These are phyloP conservation scores for Tholera decimalis DNA, from an alignment of 2,888 invertebrate genomes.

Conservation along the genomic window DNA sequence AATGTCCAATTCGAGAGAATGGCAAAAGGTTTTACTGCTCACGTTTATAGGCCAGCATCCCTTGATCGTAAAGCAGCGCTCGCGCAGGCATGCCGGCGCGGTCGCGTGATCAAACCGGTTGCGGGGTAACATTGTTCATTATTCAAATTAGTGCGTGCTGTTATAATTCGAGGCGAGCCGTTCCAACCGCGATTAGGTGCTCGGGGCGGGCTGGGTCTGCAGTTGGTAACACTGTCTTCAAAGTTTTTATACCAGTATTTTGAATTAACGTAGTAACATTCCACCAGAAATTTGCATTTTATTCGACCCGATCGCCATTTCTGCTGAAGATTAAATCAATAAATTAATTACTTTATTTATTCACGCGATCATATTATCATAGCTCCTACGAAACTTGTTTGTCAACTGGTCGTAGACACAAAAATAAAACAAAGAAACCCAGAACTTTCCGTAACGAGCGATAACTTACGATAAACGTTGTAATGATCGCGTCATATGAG, in stretches of 20 bases:
- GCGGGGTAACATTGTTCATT: slow-evolving; percentile 87
- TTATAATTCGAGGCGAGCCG: slow-evolving; percentile 84
- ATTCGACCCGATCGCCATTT: slow-evolving; percentile 33
- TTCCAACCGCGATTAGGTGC: slow-evolving; percentile 76
- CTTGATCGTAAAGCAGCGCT: slow-evolving; percentile 76
- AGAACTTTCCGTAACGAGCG: slow-evolving; percentile 69
- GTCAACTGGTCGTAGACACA: slow-evolving; percentile 47
- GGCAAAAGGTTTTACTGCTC: slow-evolving; percentile 74
- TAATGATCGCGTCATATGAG: slow-evolving; percentile 75
- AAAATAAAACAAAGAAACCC: slow-evolving; percentile 65
- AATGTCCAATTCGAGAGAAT: slow-evolving; percentile 67
- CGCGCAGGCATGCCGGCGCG: slow-evolving; percentile 68
- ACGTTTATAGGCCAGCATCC: slow-evolving; percentile 81
- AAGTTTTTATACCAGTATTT: slow-evolving; percentile 43
- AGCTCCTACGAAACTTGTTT: slow-evolving; percentile 55
- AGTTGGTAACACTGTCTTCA: slow-evolving; percentile 60
- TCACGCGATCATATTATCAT: slow-evolving; percentile 53
- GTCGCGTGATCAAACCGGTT: slow-evolving; percentile 87
- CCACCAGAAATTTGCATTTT: slow-evolving; percentile 42
- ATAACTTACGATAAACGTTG: slow-evolving; percentile 72
- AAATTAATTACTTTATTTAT: slow-evolving; percentile 61
- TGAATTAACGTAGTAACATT: slow-evolving; percentile 33
- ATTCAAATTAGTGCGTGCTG: slow-evolving; percentile 89
- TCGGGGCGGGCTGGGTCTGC: slow-evolving; percentile 55
- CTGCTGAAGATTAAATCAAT: slow-evolving; percentile 34